Percentiles rank a stretch among this genome's conserved stretches.
Conservation (phyloP, 2,113 vertebrate species). For the Dromas ardeola region DNA sequence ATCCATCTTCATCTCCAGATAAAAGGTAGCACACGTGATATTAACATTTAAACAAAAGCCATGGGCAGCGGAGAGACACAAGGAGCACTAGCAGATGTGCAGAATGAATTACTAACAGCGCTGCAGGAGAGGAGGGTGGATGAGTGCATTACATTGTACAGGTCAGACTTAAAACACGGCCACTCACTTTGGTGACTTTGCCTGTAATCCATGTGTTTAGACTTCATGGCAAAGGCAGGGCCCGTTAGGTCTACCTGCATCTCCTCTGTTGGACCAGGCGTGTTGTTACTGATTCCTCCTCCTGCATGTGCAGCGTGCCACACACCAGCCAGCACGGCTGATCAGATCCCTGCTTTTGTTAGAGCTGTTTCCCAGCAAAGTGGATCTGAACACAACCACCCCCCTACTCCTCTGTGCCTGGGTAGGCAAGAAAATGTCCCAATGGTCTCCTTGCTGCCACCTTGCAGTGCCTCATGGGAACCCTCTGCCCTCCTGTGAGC, state of each 20-base stretch:
- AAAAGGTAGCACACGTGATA: slow-evolving; percentile 5
- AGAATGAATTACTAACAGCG: not conserved
- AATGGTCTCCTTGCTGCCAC: not conserved
- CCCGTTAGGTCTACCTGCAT: not conserved
- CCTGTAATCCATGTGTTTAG: not conserved
- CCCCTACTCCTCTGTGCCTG: not conserved
- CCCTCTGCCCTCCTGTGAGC: not conserved
- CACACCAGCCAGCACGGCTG: not conserved
- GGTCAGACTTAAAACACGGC: not conserved
- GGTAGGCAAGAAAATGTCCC: not conserved
- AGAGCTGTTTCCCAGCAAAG: not conserved
- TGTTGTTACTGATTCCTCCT: not conserved
- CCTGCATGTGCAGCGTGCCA: not conserved
- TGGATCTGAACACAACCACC: not conserved
- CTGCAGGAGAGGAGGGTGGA: not conserved
- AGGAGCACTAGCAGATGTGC: slow-evolving; percentile 38
- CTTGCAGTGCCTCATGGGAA: not conserved
- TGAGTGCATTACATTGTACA: not conserved
- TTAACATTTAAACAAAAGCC: slow-evolving; percentile 50
- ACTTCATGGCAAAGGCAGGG: not conserved
- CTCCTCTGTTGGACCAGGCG: not conserved
- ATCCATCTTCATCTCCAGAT: slow-evolving; percentile 49
- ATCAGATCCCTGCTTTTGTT: not conserved
- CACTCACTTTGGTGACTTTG: not conserved
- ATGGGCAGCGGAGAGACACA: not conserved